Percentiles rank a stretch among this genome's conserved stretches.
Conservation (phyloP, 2,113 vertebrate genomes). For the Entomyzon cyanotis region DNA sequence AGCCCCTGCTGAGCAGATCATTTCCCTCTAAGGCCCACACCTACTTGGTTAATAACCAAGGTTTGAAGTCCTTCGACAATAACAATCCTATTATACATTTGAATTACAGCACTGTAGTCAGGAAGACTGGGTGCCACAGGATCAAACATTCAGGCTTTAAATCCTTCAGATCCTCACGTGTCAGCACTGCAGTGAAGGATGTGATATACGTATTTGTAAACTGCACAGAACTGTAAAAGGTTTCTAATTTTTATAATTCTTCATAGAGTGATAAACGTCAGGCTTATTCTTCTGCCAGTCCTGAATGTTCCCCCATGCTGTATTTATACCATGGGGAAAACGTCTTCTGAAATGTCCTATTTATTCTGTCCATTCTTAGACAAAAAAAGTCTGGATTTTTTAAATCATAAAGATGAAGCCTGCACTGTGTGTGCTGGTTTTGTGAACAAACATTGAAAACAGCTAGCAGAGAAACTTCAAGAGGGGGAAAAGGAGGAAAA, state of each 20-base stretch:
- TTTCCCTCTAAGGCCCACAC: neutral
- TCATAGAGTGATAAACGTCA: neutral
- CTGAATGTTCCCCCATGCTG: fast-evolving
- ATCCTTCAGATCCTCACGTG: neutral
- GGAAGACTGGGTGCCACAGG: neutral
- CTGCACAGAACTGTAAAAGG: neutral
- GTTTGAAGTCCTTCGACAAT: neutral
- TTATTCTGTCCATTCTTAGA: neutral
- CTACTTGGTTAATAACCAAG: neutral
- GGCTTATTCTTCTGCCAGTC: neutral
- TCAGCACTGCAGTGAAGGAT: fast-evolving
- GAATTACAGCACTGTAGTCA: neutral
- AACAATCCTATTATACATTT: neutral
- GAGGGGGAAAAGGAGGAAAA: neutral
- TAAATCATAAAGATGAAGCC: neutral
- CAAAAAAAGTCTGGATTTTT: neutral
- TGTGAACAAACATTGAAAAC: neutral
- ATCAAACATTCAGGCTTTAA: neutral
- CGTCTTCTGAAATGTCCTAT: neutral
- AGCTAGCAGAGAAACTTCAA: neutral
- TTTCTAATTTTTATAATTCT: neutral
- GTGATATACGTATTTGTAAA: fast-evolving
- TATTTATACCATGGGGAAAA: neutral
- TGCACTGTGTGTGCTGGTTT: neutral
- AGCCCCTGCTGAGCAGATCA: neutral